These are phyloP conservation scores for Lomographa bimaculata DNA, from an alignment of 2,888 invertebrate species.

Conservation along the genomic window DNA sequence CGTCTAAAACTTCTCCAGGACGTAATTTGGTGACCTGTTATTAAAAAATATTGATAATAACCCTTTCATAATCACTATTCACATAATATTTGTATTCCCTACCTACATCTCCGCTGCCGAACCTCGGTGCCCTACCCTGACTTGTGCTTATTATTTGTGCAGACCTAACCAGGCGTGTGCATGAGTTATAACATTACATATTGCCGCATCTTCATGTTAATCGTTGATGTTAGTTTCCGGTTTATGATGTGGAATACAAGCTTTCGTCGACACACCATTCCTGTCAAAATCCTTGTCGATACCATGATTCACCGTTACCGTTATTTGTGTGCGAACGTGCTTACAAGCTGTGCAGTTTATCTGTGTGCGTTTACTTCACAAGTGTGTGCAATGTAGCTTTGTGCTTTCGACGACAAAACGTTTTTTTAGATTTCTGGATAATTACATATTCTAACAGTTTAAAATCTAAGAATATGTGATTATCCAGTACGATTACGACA, in stretches of 20 bases:
- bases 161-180: conserved; percentile 68
- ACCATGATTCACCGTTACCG: conserved; percentile 51
- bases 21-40: conserved; percentile 94
- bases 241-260: conserved; percentile 57
- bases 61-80: conserved; percentile 44
- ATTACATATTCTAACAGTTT: conserved; percentile 50
- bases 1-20: conserved; percentile 96
- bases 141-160: conserved; percentile 64
- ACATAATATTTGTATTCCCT: conserved; percentile 41
- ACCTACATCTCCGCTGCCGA: conserved; percentile 79
- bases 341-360: conserved; percentile 80
- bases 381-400: conserved; percentile 75
- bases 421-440: conserved; percentile 60
- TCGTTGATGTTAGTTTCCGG: conserved; percentile 67
- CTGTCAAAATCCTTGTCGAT: conserved; percentile 44
- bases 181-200: conserved; percentile 71
- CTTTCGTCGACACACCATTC: conserved; percentile 59
- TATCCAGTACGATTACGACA: conserved; percentile 55
- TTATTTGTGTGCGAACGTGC: conserved; percentile 79
- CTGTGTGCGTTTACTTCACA: conserved; percentile 73
- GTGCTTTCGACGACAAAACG: conserved; percentile 72
- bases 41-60: conserved; percentile 78
- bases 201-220: conserved; percentile 67
- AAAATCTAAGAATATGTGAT: conserved; percentile 49
- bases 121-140: conserved; percentile 60